Conservation (phyloP, 2,888 invertebrate genomes). For the Elysia crispata region DNA sequence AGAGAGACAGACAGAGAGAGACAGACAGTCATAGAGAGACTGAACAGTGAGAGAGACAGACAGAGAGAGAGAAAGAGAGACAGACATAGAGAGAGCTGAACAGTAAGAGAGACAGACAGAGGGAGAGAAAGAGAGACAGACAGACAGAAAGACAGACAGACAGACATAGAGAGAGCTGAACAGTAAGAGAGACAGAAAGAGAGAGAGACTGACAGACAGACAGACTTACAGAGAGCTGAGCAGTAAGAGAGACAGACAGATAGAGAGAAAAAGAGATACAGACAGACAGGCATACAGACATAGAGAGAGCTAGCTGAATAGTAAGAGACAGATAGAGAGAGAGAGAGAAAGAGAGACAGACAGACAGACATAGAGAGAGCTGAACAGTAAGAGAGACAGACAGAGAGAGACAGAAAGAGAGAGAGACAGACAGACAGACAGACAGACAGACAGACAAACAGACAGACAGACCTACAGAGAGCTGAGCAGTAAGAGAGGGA, state of each 20-base stretch:
- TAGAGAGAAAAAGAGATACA: constrained; percentile 24
- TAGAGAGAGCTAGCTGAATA: too few species aligned
- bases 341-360: neutral
- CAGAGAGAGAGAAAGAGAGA: too few species aligned
- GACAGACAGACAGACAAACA: neutral
- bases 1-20: too few species aligned
- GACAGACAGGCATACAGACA: neutral
- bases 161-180: too few species aligned
- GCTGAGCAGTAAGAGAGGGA: constrained; percentile 1
- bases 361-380: too few species aligned
- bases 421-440: neutral
- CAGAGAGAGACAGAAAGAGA: neutral
- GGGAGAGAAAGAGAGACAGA: neutral
- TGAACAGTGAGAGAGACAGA: too few species aligned
- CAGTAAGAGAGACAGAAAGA: too few species aligned
- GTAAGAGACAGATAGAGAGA: too few species aligned
- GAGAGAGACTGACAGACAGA: neutral
- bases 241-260: constrained; percentile 3
- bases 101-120: constrained; percentile 21
- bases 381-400: neutral
- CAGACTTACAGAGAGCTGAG: constrained; percentile 6
- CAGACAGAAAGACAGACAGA: too few species aligned
- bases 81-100: too few species aligned
- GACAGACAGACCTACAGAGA: neutral
- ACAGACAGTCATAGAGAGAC: too few species aligned